Conservation (phyloP, 2,797 vertebrate species). For the Etheostoma nigrum region DNA sequence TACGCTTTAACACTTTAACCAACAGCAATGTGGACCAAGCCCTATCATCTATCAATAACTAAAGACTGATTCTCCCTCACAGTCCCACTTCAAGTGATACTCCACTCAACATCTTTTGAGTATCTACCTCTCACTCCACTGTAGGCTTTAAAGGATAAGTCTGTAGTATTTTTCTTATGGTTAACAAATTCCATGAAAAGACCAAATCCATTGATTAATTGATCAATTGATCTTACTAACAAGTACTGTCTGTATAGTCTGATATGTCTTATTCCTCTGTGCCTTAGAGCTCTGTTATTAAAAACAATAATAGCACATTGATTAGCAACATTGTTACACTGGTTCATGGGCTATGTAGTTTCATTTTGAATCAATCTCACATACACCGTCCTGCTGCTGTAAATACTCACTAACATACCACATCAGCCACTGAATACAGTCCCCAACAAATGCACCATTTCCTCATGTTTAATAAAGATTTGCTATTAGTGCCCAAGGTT, state of each 20-base stretch:
- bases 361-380: constrained; percentile 21
- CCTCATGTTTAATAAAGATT: neutral
- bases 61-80: constrained; percentile 69
- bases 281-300: neutral
- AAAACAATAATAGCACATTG: neutral
- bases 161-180: constrained; percentile 2
- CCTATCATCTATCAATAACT: constrained; percentile 22
- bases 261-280: neutral
- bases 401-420: neutral
- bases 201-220: neutral
- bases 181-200: constrained; percentile 10
- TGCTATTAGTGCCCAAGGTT: neutral
- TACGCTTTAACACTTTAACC: constrained; percentile 49
- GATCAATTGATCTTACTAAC: neutral
- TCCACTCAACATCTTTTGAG: constrained; percentile 28
- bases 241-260: neutral
- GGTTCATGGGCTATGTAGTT: neutral
- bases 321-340: neutral
- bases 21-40: constrained; percentile 22
- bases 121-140: constrained; percentile 20
- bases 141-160: neutral
- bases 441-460: neutral
- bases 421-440: neutral
- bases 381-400: neutral
- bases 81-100: constrained; percentile 50